Evolutionary conservation across 1,140 invertebrate species (phyloP).

Genomic region (Riptortus pedestris): DNA sequence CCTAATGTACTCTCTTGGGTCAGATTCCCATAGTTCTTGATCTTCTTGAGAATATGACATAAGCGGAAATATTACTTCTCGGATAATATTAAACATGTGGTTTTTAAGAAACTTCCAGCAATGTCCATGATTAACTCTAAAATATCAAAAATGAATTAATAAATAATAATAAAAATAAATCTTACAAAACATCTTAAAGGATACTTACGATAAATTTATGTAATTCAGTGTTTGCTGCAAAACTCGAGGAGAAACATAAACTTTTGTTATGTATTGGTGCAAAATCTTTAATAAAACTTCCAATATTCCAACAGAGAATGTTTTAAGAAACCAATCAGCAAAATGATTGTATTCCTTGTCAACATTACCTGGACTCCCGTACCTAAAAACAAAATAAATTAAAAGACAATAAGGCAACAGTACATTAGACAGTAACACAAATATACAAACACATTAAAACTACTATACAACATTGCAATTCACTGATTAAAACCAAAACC

Average conservation of each 20-base stretch:
- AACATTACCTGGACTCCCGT: constrained; percentile 90
- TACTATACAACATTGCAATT: not conserved
- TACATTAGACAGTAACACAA: not conserved
- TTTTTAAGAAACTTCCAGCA: constrained; percentile 94
- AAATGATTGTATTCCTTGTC: constrained; percentile 86
- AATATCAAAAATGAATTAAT: constrained; percentile 30
- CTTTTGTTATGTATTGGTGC: constrained; percentile 75
- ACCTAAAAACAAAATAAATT: constrained; percentile 44
- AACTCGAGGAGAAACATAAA: constrained; percentile 84
- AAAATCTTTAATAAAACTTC: constrained; percentile 76
- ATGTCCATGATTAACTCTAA: constrained; percentile 68
- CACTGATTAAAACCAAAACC: no score
- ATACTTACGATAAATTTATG: constrained; percentile 67
- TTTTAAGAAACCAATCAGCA: constrained; percentile 88
- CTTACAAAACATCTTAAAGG: not conserved
- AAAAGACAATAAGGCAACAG: not conserved
- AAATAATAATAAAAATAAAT: not conserved
- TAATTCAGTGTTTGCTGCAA: constrained; percentile 86
- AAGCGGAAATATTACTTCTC: constrained; percentile 91
- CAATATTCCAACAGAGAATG: constrained; percentile 80
- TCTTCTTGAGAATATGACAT: constrained; percentile 91
- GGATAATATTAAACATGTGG: constrained; percentile 79
- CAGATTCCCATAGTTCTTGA: constrained; percentile 88
- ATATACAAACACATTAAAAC: not conserved
- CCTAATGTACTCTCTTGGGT: constrained; percentile 93